These are phyloP conservation scores for Ctenicera cuprea DNA, from an alignment of 2,888 invertebrate genomes.

Conservation along the genomic window DNA sequence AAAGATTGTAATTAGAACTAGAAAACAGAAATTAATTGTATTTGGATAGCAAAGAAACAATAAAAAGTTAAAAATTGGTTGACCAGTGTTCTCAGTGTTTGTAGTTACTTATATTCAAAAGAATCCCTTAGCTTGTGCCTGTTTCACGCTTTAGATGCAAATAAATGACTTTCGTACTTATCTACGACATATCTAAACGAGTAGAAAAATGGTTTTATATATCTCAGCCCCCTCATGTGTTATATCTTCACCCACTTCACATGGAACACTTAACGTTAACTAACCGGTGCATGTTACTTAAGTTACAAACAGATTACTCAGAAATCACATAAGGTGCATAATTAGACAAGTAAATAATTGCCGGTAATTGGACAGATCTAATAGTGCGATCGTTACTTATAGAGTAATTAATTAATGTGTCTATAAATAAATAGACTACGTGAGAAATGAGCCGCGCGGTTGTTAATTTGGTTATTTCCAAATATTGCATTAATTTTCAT, in stretches of 20 bases:
- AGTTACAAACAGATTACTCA: neutral
- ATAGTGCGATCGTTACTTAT: neutral
- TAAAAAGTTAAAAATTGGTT: too few relatives aligned
- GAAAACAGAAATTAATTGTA: too few relatives aligned
- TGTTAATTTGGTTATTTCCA: neutral
- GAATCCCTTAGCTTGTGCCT: neutral
- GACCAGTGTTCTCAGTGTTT: too few relatives aligned
- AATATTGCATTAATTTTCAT: neutral
- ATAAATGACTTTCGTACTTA: neutral
- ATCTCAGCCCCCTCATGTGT: constrained; percentile 2
- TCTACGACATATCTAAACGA: constrained; percentile 6
- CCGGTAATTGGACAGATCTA: constrained; percentile 5
- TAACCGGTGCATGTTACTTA: neutral
- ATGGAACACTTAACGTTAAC: neutral
- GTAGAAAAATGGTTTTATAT: neutral
- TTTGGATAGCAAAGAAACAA: too few relatives aligned
- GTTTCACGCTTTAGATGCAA: neutral
- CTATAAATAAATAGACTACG: neutral
- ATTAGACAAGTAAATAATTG: constrained; percentile 2
- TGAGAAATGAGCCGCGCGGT: neutral
- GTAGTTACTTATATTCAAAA: too few relatives aligned
- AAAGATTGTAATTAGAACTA: too few relatives aligned
- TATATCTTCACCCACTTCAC: neutral
- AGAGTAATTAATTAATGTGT: neutral
- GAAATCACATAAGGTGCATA: neutral